phyloP scores from a whole-genome alignment of 2,797 vertebrate species.

The Potorous gilbertii region DNA sequence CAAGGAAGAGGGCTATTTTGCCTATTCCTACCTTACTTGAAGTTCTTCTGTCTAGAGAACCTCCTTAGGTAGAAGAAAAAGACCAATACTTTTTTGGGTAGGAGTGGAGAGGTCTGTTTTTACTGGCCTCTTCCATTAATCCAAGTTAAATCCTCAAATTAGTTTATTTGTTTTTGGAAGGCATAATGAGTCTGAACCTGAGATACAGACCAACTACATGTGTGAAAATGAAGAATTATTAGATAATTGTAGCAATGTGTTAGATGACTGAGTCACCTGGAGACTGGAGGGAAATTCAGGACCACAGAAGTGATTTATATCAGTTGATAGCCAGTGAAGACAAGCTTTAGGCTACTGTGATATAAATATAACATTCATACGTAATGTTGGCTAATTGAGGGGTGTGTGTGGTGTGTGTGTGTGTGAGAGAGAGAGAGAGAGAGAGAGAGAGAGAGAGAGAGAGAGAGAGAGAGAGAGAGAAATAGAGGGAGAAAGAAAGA shows the following conservation, averaged over 20 bases:
- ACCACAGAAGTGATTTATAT: not conserved
- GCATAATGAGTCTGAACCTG: not conserved
- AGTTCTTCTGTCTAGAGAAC: not conserved
- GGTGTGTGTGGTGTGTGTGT: not conserved
- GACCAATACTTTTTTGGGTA: not conserved
- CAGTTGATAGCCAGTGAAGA: not conserved
- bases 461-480: no score
- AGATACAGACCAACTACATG: not conserved
- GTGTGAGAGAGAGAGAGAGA: no score
- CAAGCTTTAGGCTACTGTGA: not conserved
- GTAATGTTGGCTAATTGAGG: not conserved
- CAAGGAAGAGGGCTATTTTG: not conserved
- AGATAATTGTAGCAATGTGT: not conserved
- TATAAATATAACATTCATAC: not conserved
- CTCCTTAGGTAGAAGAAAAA: not conserved
- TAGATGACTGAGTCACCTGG: not conserved
- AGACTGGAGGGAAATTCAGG: not conserved
- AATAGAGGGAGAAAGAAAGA: no score
- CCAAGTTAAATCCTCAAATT: slow-evolving; percentile 3
- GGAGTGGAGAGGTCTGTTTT: not conserved
- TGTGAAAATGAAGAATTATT: not conserved
- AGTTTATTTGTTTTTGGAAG: slow-evolving; percentile 11
- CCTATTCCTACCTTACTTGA: not conserved
- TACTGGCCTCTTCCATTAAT: not conserved
- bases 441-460: no score